Evolutionary conservation across 2,888 invertebrate genomes (phyloP).

Genomic region (Chalcosyrphus nemorum): DNA sequence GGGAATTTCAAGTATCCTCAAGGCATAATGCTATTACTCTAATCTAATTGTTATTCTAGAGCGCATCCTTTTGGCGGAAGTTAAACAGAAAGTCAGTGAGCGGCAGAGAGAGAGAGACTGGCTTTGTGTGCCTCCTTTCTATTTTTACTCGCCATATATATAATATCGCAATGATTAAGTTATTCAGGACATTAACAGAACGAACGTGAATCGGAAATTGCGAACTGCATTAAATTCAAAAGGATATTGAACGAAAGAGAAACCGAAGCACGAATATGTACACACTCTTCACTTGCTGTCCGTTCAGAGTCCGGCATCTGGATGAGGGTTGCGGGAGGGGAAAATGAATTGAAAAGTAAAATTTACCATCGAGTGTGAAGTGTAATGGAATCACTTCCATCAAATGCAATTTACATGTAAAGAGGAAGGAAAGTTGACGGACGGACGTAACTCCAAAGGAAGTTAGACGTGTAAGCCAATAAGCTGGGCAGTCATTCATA

Average conservation of each 20-base stretch:
- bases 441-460: neutral
- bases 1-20: slow-evolving; percentile 24
- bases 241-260: slow-evolving; percentile 25
- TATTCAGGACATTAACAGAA: slow-evolving; percentile 56
- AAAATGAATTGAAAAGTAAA: slow-evolving; percentile 9
- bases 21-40: slow-evolving; percentile 31
- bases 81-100: slow-evolving; percentile 45
- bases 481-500: neutral
- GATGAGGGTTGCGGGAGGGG: too few species aligned
- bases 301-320: neutral
- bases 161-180: slow-evolving; percentile 65
- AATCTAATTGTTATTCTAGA: slow-evolving; percentile 68
- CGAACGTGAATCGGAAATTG: slow-evolving; percentile 55
- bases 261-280: slow-evolving; percentile 20
- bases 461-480: neutral
- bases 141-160: slow-evolving; percentile 14
- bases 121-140: neutral
- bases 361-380: slow-evolving; percentile 9
- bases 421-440: neutral
- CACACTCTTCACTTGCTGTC: neutral
- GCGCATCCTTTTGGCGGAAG: slow-evolving; percentile 56
- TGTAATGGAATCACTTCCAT: slow-evolving; percentile 42
- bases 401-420: slow-evolving; percentile 59
- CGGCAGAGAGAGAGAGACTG: neutral
- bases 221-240: slow-evolving; percentile 48